Base-by-base conservation (phyloP, 2,888 invertebrate species). In the Philonicus albiceps region DNA sequence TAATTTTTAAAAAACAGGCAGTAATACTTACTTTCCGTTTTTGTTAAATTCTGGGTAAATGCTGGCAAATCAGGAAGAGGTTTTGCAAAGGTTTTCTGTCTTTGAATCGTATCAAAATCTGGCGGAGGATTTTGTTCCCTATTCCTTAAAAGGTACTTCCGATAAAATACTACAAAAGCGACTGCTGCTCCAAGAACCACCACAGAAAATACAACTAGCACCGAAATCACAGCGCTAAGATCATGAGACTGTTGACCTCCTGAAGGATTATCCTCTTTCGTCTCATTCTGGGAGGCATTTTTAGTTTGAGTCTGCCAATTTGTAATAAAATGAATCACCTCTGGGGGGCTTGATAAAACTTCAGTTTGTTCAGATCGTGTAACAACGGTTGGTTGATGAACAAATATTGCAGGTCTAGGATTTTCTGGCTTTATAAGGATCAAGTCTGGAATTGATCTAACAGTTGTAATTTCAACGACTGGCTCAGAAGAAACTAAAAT, bases 291-390 rank as follows among this genome's bases (percentile, higher is more conserved):
- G 2, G 87, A 83, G 0, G 19, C 6, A 5, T 83, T 86, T 27
- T 88, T 88, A 7, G 89, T 75, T 6, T 88, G 87, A 13, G 89
- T 87, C 7, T 90, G 89, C 89, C 89, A 88, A 49, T 88, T 89
- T n/a, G 92, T 91, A 30, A 92, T 92, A 5, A 92, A 91, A 55
- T 92, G 92, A 40, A 92, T 92, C 0, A 92, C 91, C n/a, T 92
- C 92, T 0, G 92, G 90, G 0, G 90, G 87, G 16, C 90, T 90
- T 0, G 89, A 88, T 11, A 64, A 27, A 1, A 88, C 89, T 0
- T 89, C 89, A 2, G 89, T 86, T 8, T 90, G 90, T 4, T 91
- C 86, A 86, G 91, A 90, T 85, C 90, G 90, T n/a, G 91, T 88
- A 30, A 91, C 85, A 13, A 87, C 89, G 13, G 55, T 87, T 89